Conservation (phyloP, 2,888 invertebrate species). For the Gastrophysa polygoni region DNA sequence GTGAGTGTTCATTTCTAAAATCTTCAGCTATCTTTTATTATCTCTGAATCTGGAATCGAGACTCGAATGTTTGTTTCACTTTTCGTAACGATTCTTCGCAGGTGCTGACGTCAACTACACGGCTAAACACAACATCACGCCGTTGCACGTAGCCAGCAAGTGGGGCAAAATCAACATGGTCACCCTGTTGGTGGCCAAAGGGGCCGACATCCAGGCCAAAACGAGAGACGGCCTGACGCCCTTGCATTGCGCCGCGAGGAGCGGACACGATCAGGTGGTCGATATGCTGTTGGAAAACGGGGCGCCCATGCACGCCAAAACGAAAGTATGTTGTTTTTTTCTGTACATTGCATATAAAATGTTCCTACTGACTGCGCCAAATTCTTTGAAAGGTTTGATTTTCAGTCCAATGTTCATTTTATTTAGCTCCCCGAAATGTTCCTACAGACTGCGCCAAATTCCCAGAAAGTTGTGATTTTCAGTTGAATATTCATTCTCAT, state of each 20-base stretch:
- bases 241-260: constrained; percentile 94
- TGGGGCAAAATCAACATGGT: constrained; percentile 98
- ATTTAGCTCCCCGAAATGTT: too few relatives aligned
- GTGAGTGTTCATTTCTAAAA: too few relatives aligned
- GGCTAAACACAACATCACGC: constrained; percentile 98
- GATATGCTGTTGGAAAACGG: constrained; percentile 85
- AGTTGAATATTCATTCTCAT: too few relatives aligned
- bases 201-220: constrained; percentile 90
- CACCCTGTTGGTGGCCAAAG: constrained; percentile 83
- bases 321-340: constrained; percentile 69
- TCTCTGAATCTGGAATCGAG: too few relatives aligned
- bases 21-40: too few relatives aligned
- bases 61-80: neutral
- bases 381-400: too few relatives aligned
- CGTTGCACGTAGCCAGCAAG: constrained; percentile 96
- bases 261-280: constrained; percentile 95
- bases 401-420: too few relatives aligned
- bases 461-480: too few relatives aligned
- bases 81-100: neutral
- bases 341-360: neutral
- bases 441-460: too few relatives aligned
- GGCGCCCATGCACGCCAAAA: constrained; percentile 94
- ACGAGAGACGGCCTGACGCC: constrained; percentile 96
- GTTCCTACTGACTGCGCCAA: too few relatives aligned
- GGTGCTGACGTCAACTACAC: constrained; percentile 94